Base-by-base conservation (phyloP, 2,797 vertebrate genomes). In the Jordanella pulchra region DNA sequence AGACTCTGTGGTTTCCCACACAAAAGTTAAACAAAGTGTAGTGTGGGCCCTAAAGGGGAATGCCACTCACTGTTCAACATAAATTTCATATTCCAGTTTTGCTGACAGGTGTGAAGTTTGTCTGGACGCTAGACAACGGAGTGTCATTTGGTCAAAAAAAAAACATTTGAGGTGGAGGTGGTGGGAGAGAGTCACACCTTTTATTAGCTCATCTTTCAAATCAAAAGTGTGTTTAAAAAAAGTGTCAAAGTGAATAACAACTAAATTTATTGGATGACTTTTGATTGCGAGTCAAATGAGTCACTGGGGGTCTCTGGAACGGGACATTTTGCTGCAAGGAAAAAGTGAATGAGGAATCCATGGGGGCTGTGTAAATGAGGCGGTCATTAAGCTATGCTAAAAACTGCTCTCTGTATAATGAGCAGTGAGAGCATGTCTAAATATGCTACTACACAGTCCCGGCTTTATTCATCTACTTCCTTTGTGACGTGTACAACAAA, bases 21-120 rank as follows among this genome's bases (percentile, higher is more conserved):
- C 47, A 78, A n/a, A 18, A 61, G 75, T 39, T 67, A 63, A 68
- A 65, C 39, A 12, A 51, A 76, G 69, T 11, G 7, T 7, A 47
- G 68, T 53, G 76, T 45, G n/a, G 71, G 71, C n/a, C 67, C 75
- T 17, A n/a, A 64, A 73, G 68, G 77, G 85, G n/a, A 83, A 77
- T 55, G 14, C 67, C 77, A 66, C 71, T 18, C 17, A 51, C 0
- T 63, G 45, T 61, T 27, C 42, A 55, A 25, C n/a, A 48, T 61
- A 14, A 76, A 72, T 21, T 21, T 60, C 47, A 23, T 0, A 54
- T 63, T 66, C 28, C 32, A 47, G 12, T 55, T 12, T 25, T 17
- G 10, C 18, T 17, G 21, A 67, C 35, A 39, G n/a, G 3, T 51
- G 25, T 58, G 21, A 78, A 73, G 51, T 25, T 32, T 21, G 28